Evolutionary conservation across 2,888 invertebrate genomes (phyloP).

Genomic region (Drosophila prostipennis): DNA sequence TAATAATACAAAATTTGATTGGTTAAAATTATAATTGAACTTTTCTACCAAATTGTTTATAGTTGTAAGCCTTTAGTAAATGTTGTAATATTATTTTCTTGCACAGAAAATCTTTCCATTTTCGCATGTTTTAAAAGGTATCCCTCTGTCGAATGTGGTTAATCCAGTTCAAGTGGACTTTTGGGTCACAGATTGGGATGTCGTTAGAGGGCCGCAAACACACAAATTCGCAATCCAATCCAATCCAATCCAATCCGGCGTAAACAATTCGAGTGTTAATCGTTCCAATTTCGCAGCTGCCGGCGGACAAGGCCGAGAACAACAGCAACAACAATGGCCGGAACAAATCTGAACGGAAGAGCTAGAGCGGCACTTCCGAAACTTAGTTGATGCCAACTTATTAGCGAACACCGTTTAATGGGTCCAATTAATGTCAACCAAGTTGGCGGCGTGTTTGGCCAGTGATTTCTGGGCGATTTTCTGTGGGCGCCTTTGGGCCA

Average conservation of each 20-base stretch:
- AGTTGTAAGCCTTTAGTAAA: no score
- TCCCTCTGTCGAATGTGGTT: not conserved
- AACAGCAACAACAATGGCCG: conserved; percentile 33
- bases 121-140: not conserved
- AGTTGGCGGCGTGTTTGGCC: conserved; percentile 18
- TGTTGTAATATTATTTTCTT: not conserved
- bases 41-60: no score
- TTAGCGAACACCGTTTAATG: conserved; percentile 70
- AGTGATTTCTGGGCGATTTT: conserved; percentile 11
- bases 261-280: conserved; percentile 69
- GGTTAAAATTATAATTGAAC: no score
- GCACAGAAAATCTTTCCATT: not conserved
- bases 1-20: no score
- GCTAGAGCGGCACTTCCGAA: conserved; percentile 43
- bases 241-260: conserved; percentile 12
- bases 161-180: not conserved
- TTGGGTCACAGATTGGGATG: conserved; percentile 9
- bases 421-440: conserved; percentile 77
- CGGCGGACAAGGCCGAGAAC: conserved; percentile 62
- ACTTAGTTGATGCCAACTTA: conserved; percentile 64
- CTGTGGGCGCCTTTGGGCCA: conserved; percentile 46
- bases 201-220: conserved; percentile 35
- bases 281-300: conserved; percentile 65
- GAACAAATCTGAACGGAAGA: conserved; percentile 2
- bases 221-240: not conserved